Base-by-base conservation (phyloP, 2,113 vertebrate species). In the Ceyx melanurus region DNA sequence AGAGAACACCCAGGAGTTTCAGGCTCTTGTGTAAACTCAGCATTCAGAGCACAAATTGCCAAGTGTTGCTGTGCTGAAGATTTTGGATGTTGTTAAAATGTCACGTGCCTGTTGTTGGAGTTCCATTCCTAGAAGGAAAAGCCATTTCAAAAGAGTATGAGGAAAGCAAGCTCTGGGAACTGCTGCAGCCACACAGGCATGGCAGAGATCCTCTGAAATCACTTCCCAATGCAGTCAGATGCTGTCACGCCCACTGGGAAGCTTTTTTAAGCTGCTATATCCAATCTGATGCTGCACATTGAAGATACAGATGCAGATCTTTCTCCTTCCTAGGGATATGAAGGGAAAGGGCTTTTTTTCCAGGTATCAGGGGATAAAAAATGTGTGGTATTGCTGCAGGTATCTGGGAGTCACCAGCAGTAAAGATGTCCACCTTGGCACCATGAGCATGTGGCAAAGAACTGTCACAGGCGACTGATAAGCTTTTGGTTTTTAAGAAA, bases 1-100 rank as follows among this genome's bases (percentile, higher is more conserved):
- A 73, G 94, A 84, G 93, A 96, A 95, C 45, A 96, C 65, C 78
- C 95, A 93, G 76, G 95, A 95, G 86, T 95, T 97, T 91, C 78
- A 88, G 50, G 68, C 89, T 95, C 94, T 95, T 95, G 77, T 96
- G 77, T 97, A 94, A 88, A 65, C 66, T 82, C 77, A 54, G 35
- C 76, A 40, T 97, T 90, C 77, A 75, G 89, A 93, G 57, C 43
- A 60, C 74, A 81, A 87, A 58, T 43, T 78, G 88, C 93, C 93
- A 96, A 83, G 33, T 96, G 82, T 51, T 93, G 68, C 92, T 83
- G 71, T 66, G 83, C 50, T 42, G 84, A 71, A 75, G 86, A 26
- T 74, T 94, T 95, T 76, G 77, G 61, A 86, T 25, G 48, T 23
- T 93, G 12, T 62, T 85, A 50, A 93, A 88, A 89, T 86, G 64